phyloP scores from a whole-genome alignment of 2,888 invertebrate species.

The Macrosiphum euphorbiae region DNA sequence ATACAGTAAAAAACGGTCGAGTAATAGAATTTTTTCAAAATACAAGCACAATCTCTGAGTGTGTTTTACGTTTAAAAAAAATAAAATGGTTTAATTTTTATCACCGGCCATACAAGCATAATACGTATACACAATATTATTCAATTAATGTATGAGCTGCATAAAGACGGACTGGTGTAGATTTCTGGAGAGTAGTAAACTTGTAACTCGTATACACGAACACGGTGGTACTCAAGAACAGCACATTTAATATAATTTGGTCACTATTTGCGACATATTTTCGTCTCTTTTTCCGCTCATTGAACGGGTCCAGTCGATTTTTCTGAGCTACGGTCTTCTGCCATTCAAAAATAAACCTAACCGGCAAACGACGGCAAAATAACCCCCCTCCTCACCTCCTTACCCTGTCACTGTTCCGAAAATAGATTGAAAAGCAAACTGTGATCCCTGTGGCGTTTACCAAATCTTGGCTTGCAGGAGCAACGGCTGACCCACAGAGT shows the following conservation, averaged over 20 bases:
- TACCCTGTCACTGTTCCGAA: neutral
- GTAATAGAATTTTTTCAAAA: neutral
- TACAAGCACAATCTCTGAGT: neutral
- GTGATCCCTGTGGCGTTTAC: neutral
- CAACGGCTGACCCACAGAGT: neutral
- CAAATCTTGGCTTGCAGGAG: neutral
- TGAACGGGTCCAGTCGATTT: neutral
- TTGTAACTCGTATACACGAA: neutral
- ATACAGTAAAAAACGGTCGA: neutral
- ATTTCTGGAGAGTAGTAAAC: neutral
- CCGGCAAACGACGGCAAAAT: neutral
- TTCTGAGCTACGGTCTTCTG: neutral
- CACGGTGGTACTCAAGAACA: neutral
- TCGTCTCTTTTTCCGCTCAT: neutral
- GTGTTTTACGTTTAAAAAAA: neutral
- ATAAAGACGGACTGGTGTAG: neutral
- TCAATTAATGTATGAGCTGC: neutral
- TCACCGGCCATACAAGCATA: too few relatives aligned
- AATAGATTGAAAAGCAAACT: neutral
- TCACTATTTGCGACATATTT: neutral
- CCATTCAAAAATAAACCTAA: neutral
- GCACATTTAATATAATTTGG: neutral
- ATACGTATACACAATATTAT: too few relatives aligned
- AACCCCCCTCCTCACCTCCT: neutral
- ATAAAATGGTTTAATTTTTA: neutral